Base-by-base conservation (phyloP, 2,888 invertebrate genomes). In the Sepioteuthis lessoniana region DNA sequence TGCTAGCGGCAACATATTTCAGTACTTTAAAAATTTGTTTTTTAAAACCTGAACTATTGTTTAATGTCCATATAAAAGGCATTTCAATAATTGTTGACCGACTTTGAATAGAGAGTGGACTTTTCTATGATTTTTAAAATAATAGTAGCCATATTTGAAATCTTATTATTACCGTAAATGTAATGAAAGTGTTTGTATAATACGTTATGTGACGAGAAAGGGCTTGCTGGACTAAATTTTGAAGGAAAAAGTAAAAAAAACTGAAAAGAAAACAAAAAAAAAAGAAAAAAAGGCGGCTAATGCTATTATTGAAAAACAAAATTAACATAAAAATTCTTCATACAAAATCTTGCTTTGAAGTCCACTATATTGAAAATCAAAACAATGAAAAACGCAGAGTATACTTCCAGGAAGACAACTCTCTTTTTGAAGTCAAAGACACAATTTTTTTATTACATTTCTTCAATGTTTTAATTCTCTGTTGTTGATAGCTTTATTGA, bases 31-130 rank as follows among this genome's bases (percentile, higher is more conserved):
- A n/a, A n/a, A n/a, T n/a, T n/a, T 55, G 16, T 55, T 55, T 55
- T 76, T 16, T 76, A n/a, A n/a, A n/a, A 76, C 0, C n/a, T 76
- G 76, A 76, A 13, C 16, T 10, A 76, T 76, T 76, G 76, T 76
- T 76, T 76, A 13, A 25, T 76, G 76, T 76, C 76, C n/a, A 76
- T n/a, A 76, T 76, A 76, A 76, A 76, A 76, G 76, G 16, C 76
- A n/a, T 76, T 76, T 76, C n/a, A 76, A 76, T 76, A 76, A 76
- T 76, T 76, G n/a, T 76, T 76, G 76, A 76, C 76, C 76, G n/a
- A 55, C 21, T 25, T 55, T 25, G 55, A 55, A 55, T 55, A 55
- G 25, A 55, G 21, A 76, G n/a, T 10, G n/a, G 76, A 76, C n/a
- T n/a, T 76, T 19, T 76, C n/a, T 76, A 35, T 76, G 16, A 76